Base-by-base conservation (phyloP, 2,888 invertebrate genomes). In the Andrena chrysosceles region DNA sequence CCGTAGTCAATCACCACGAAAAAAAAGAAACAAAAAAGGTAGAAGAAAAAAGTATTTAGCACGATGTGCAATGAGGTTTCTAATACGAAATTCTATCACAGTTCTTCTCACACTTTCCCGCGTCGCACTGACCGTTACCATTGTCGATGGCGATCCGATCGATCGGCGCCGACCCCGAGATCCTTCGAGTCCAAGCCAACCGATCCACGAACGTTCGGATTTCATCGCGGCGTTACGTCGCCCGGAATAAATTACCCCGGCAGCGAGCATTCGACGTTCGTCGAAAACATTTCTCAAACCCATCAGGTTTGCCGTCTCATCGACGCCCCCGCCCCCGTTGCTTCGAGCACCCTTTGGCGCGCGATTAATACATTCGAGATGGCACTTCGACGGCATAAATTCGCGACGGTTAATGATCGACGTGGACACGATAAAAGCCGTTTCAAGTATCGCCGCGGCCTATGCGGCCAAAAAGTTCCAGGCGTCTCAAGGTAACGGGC, bases 51-150 rank as follows among this genome's bases (percentile, higher is more conserved):
- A 52, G 64, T 79, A 68, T 52, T 42, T 77, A 71, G 64, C 78
- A 78, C 78, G 64, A 69, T 33, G 80, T 72, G 84, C 75, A 78
- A 82, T 74, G 70, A 75, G 42, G 81, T 82, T 88, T 88, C 87
- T 90, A 90, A 90, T 90, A 92, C 91, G 90, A 92, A 90, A 91
- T 91, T 93, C 93, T 93, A 93, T 93, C 93, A 93, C 93, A 93
- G 93, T 92, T 91, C 92, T 89, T 85, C 82, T 56, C 56, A 56
- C 56, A 81, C 82, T 81, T 73, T 77, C 67, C 60, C 56, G 71
- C 73, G 69, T 66, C 82, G 64, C 75, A 75, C 79, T 75, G 73
- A 77, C 77, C 79, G 56, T 67, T 59, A 82, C 66, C 83, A 73
- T 82, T 8, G 70, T 62, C 73, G 77, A 82, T 77, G 77, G 42